Evolutionary conservation across 1,140 invertebrate genomes (phyloP).

Genomic region (Macrotrachela quadricornifera): DNA sequence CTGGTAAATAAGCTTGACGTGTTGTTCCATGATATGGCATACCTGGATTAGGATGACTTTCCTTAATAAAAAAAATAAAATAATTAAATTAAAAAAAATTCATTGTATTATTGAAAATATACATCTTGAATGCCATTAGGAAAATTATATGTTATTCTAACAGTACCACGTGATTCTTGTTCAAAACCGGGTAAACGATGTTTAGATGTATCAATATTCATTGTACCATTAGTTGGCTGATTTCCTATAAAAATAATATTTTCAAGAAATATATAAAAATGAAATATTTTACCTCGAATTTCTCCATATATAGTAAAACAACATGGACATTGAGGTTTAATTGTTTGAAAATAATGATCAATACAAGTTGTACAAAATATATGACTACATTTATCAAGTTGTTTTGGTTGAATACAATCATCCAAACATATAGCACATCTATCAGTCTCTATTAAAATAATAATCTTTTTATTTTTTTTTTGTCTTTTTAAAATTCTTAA

Average conservation of each 20-base stretch:
- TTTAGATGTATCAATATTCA: background rate
- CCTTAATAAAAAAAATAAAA: too few relatives aligned
- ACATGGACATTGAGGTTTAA: slow-evolving; percentile 8
- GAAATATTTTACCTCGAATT: slow-evolving; percentile 2
- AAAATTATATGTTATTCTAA: slow-evolving; percentile 16
- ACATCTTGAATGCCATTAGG: slow-evolving; percentile 15
- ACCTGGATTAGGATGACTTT: slow-evolving; percentile 14
- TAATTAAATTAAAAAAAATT: too few relatives aligned
- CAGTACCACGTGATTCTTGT: background rate
- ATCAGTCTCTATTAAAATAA: too few relatives aligned
- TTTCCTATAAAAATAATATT: too few relatives aligned
- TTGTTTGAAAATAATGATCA: background rate
- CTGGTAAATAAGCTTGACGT: slow-evolving; percentile 13
- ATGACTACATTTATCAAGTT: background rate
- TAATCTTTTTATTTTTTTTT: too few relatives aligned
- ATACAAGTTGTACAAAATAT: background rate
- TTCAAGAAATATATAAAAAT: background rate
- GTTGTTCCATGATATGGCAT: slow-evolving; percentile 11
- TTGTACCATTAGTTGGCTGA: slow-evolving; percentile 3
- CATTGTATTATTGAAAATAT: too few relatives aligned
- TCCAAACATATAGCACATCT: too few relatives aligned
- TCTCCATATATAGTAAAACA: slow-evolving; percentile 9
- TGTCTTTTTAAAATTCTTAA: too few relatives aligned
- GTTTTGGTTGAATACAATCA: background rate
- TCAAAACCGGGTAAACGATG: slow-evolving; percentile 8